Base-by-base conservation (phyloP, 2,113 vertebrate genomes). In the Saimiri boliviensis region DNA sequence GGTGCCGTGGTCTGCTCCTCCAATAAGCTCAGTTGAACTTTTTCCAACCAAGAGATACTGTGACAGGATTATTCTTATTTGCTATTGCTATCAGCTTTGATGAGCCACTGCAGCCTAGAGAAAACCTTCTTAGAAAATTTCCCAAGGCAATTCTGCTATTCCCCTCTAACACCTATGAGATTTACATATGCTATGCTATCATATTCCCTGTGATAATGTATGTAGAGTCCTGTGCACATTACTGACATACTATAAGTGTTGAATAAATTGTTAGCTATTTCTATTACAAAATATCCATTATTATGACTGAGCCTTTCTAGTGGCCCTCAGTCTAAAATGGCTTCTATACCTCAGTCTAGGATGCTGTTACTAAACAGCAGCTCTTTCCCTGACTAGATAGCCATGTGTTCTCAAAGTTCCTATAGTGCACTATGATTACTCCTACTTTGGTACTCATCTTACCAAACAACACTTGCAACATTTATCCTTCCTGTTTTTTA, bases 271-370 rank as follows among this genome's bases (percentile, higher is more conserved):
- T 68, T 52, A 32, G 11, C 60, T 25, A 19, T 84, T 88, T 89
- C 54, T 70, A 2, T 58, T 6, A 42, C 80, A 19, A 60, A 52
- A 85, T 88, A 93, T 32, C 70, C 83, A 40, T 20, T 87, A 45
- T 81, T 70, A 80, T 84, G 30, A 42, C 54, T 52, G 19, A 94
- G 7, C 6, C 32, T 73, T 7, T 89, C 68, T 58, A 58, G 42
- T 89, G 85, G 13, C 25, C 42, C 32, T 84, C 32, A 37, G 32
- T 81, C 79, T 94, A 32, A 94, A 97, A 76, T 80, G 74, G 60
- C 63, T 74, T 1, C 58, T 60, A 27, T 10, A 80, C 6, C 6
- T 4, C 6, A 13, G 35, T 49, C 45, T 54, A 27, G 66, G n/a
- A 32, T 79, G 42, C 13, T 68, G 40, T 76, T 66, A 52, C 13